These are phyloP conservation scores for Lasioglossum malachurum DNA, from an alignment of 2,888 invertebrate genomes.

Conservation along the genomic window DNA sequence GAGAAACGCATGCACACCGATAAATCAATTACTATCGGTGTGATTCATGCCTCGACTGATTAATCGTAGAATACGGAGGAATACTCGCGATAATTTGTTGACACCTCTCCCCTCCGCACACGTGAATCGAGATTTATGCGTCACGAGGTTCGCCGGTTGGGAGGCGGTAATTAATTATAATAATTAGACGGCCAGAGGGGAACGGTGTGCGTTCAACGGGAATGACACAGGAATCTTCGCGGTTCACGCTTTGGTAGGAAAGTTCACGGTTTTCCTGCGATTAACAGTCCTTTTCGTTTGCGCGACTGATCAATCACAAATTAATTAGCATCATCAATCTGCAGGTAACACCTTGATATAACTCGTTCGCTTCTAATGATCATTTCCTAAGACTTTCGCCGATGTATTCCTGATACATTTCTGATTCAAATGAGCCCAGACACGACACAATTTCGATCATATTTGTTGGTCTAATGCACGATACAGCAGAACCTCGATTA, in stretches of 20 bases:
- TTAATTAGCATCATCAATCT: not conserved
- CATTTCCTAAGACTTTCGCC: not conserved
- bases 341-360: not conserved
- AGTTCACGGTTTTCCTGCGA: not conserved
- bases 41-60: constrained; percentile 48
- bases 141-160: constrained; percentile 20
- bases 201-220: not conserved
- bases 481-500: not conserved
- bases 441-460: not conserved
- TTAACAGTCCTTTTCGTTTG: not conserved
- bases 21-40: constrained; percentile 50
- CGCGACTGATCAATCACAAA: not conserved
- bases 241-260: not conserved
- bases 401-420: not conserved
- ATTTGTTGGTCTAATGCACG: not conserved
- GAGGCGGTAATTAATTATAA: constrained; percentile 47
- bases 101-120: constrained; percentile 29
- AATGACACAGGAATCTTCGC: not conserved
- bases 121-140: constrained; percentile 48
- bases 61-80: constrained; percentile 33
- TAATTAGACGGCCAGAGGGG: constrained; percentile 29
- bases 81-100: constrained; percentile 53
- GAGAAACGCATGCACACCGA: constrained; percentile 28
- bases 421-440: not conserved
- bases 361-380: not conserved